Percentiles rank a stretch among this genome's conserved stretches.
These are phyloP conservation scores for Eupithecia centaureata DNA, from an alignment of 2,888 invertebrate genomes.

Conservation along the genomic window DNA sequence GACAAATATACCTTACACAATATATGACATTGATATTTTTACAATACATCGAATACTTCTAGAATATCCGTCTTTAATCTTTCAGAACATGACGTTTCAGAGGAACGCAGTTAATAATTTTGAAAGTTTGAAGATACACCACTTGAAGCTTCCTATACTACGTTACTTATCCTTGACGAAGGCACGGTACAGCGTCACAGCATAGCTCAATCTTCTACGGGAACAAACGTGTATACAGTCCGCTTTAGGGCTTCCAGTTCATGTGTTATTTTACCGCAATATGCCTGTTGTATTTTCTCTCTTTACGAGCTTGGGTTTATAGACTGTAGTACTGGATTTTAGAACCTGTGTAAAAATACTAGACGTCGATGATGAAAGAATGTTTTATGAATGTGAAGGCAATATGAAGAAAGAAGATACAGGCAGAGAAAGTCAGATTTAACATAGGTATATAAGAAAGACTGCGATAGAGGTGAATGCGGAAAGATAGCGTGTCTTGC, in stretches of 20 bases:
- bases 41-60: no score
- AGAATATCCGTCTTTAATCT: no score
- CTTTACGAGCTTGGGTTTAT: conserved; percentile 40
- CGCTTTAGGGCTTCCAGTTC: conserved; percentile 52
- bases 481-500: no score
- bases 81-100: background rate
- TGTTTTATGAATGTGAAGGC: background rate
- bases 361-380: background rate
- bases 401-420: background rate
- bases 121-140: conserved; percentile 1
- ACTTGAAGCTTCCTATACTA: conserved; percentile 8
- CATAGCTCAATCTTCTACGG: conserved; percentile 68
- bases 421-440: background rate
- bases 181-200: conserved; percentile 56
- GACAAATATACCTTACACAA: no score
- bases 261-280: conserved; percentile 47
- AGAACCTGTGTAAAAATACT: conserved; percentile 35
- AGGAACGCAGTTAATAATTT: background rate
- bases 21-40: no score
- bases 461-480: no score
- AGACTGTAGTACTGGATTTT: conserved; percentile 36
- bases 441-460: no score
- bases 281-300: conserved; percentile 40
- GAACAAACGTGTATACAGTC: conserved; percentile 64
- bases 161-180: conserved; percentile 38